Conservation (phyloP, 2,888 invertebrate genomes). For the Schizotus pectinicornis region DNA sequence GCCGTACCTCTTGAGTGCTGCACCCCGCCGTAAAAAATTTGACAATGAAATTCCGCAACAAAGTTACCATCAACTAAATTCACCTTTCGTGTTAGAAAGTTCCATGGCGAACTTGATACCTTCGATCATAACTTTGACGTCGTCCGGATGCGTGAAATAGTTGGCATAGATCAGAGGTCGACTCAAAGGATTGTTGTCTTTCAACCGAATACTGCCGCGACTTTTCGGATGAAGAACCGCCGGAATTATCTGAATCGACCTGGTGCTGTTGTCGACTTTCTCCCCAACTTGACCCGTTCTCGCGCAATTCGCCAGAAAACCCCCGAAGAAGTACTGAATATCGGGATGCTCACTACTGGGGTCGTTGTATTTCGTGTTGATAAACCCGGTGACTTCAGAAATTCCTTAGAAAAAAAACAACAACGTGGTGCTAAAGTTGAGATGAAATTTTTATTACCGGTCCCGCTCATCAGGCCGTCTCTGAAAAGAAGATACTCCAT, state of each 20-base stretch:
- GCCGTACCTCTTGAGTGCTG: constrained; percentile 70
- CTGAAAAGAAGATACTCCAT: constrained; percentile 89
- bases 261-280: constrained; percentile 69
- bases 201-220: constrained; percentile 76
- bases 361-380: constrained; percentile 80
- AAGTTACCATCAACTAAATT: no score
- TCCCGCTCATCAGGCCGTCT: constrained; percentile 89
- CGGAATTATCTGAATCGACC: constrained; percentile 78
- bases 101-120: constrained; percentile 81
- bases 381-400: constrained; percentile 84
- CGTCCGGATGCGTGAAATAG: constrained; percentile 77
- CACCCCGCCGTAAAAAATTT: no score
- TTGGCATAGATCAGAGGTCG: constrained; percentile 87
- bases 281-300: constrained; percentile 88
- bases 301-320: constrained; percentile 84
- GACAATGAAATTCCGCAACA: no score
- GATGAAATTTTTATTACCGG: constrained; percentile 62
- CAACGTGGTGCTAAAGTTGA: not conserved
- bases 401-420: constrained; percentile 61
- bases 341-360: constrained; percentile 80
- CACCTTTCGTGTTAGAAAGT: constrained; percentile 72
- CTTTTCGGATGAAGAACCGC: constrained; percentile 87
- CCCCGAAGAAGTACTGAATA: constrained; percentile 86
- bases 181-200: constrained; percentile 76
- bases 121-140: constrained; percentile 79